Base-by-base conservation (phyloP, 1,140 invertebrate species). In the Ceratosolen solmsi region DNA sequence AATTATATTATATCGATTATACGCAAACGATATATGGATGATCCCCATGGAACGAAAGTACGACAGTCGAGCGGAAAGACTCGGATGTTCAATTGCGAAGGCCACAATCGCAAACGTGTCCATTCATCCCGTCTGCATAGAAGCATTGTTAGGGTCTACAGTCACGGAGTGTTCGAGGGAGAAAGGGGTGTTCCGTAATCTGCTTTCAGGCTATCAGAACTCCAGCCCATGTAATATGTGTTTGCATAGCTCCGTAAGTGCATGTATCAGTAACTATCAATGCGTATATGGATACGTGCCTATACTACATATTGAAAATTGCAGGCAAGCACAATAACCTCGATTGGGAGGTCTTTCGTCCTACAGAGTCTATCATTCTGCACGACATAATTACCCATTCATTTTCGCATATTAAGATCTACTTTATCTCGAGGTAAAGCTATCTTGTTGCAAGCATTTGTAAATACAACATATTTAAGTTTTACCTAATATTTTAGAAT, bases 1-100 rank as follows among this genome's bases (percentile, higher is more conserved):
- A 77, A 82, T 82, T 71, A 82, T 77, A 75, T 80, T 38, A 5
- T 20, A 80, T 65, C 56, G 27, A 36, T 74, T 8, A 54, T 11
- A 4, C 11, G 20, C 33, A n/a, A 38, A 49, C 22, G 54, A 60
- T 78, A 63, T 36, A 38, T 15, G 38, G 74, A 20, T 33, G 25
- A 49, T 72, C 70, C 73, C 20, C 22, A 22, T 75, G 71, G 54
- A 2, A 60, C 20, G 73, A 15, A 17, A 9, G 71, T 11, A n/a
- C 38, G n/a, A 11, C 15, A n/a, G 25, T 13, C 5, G 1, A 41
- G 27, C 17, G 22, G 33, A 68, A 68, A 68, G 63, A n/a, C 63
- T 38, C 63, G 58, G 60, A 25, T 25, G 9, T 49, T 41, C 7
- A 30, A 38, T 25, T 25, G 33, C 58, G 22, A 49, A 56, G 71